phyloP scores from a whole-genome alignment of 2,113 vertebrate genomes.

The Syrmaticus mikado region DNA sequence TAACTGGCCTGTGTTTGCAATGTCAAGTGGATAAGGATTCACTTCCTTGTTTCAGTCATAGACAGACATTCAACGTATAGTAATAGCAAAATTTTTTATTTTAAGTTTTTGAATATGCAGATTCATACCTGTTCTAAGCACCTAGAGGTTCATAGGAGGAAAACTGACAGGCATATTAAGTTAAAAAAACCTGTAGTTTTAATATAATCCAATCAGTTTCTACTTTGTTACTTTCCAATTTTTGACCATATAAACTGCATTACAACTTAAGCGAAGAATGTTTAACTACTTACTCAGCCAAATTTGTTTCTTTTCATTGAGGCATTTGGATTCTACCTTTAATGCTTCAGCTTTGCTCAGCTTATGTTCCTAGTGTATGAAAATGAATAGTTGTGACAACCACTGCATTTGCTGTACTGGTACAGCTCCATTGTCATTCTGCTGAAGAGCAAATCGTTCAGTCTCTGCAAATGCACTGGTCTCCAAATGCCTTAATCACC shows the following conservation, averaged over 20 bases:
- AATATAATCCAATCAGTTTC: background rate
- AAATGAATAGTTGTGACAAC: background rate
- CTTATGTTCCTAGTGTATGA: background rate
- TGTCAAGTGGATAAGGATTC: background rate
- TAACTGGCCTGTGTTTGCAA: background rate
- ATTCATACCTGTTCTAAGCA: background rate
- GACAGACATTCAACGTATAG: background rate
- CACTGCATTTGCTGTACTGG: background rate
- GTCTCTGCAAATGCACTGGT: background rate
- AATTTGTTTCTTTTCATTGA: background rate
- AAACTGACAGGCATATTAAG: background rate
- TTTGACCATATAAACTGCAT: background rate
- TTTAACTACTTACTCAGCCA: background rate
- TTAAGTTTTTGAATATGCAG: background rate
- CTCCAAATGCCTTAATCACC: constrained; percentile 6
- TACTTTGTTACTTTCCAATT: background rate
- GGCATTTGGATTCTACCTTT: background rate
- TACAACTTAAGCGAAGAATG: background rate
- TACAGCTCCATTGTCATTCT: background rate
- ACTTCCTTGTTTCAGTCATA: background rate
- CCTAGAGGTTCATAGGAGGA: background rate
- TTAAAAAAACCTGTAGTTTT: background rate
- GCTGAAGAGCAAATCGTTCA: background rate
- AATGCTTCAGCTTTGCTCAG: background rate
- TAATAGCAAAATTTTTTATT: background rate